Conservation (phyloP, 2,797 vertebrate genomes). For the Tiaroga cobitis region DNA sequence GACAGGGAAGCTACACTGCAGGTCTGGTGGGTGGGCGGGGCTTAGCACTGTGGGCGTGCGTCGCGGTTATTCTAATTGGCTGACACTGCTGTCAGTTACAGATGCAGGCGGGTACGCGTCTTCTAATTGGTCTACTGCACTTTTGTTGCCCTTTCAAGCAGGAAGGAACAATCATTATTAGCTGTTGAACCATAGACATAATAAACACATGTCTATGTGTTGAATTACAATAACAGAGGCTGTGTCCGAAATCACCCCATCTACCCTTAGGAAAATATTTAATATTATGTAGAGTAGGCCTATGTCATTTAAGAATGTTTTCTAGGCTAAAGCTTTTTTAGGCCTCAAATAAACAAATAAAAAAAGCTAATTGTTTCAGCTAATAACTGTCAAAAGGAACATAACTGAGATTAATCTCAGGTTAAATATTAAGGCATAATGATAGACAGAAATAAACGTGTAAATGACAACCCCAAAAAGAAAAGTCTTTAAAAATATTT, state of each 20-base stretch:
- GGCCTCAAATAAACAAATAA: background rate
- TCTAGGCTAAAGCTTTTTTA: background rate
- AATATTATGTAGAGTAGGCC: background rate
- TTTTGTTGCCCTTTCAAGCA: background rate
- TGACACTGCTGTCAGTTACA: slow-evolving; percentile 3
- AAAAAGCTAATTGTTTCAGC: too few species aligned
- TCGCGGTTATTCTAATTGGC: background rate
- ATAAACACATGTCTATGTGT: too few species aligned
- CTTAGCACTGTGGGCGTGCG: background rate
- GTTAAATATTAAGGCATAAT: background rate
- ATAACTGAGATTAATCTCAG: background rate
- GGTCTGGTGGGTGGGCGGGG: background rate
- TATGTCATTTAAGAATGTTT: background rate
- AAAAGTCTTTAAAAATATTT: background rate
- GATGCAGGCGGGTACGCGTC: background rate
- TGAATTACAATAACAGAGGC: background rate
- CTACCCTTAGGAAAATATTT: background rate
- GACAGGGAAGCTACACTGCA: background rate
- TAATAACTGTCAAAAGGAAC: background rate
- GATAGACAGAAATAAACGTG: background rate
- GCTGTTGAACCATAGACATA: background rate
- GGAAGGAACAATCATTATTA: background rate
- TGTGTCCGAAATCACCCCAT: background rate
- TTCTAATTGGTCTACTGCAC: slow-evolving; percentile 1
- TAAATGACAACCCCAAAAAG: too few species aligned